Conservation (phyloP, 2,113 vertebrate genomes). For the Corvus hawaiiensis region DNA sequence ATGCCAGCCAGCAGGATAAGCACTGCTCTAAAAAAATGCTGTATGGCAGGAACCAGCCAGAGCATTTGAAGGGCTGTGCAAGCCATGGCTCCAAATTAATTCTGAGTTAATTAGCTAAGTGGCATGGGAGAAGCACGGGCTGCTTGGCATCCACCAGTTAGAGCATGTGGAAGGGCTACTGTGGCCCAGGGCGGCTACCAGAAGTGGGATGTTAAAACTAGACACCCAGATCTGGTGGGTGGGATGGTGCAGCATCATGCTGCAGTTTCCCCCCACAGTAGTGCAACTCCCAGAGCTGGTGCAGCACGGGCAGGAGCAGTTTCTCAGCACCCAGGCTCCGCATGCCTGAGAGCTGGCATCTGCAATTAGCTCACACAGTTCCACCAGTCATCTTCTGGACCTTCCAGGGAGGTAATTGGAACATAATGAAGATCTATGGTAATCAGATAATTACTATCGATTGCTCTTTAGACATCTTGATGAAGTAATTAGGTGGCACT, state of each 20-base stretch:
- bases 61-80: neutral
- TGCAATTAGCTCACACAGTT: conserved; percentile 39
- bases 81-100: neutral
- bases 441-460: conserved; percentile 79
- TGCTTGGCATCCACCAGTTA: neutral
- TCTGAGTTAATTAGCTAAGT: neutral
- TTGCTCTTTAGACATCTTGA: conserved; percentile 73
- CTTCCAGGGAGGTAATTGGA: conserved; percentile 68
- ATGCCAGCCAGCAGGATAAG: neutral
- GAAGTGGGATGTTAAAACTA: neutral
- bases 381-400: conserved; percentile 49
- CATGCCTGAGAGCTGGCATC: neutral
- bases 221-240: neutral
- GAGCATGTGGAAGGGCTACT: neutral
- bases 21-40: neutral
- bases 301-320: accelerated
- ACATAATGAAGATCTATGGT: conserved; percentile 75
- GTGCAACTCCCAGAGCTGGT: neutral
- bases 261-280: neutral
- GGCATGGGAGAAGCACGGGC: neutral
- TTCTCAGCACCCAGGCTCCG: accelerated
- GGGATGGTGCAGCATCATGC: accelerated
- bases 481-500: conserved; percentile 70
- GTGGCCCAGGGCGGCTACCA: neutral
- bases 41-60: neutral